Conservation (phyloP, 2,113 vertebrate genomes). For the Cochlearius cochlearius region DNA sequence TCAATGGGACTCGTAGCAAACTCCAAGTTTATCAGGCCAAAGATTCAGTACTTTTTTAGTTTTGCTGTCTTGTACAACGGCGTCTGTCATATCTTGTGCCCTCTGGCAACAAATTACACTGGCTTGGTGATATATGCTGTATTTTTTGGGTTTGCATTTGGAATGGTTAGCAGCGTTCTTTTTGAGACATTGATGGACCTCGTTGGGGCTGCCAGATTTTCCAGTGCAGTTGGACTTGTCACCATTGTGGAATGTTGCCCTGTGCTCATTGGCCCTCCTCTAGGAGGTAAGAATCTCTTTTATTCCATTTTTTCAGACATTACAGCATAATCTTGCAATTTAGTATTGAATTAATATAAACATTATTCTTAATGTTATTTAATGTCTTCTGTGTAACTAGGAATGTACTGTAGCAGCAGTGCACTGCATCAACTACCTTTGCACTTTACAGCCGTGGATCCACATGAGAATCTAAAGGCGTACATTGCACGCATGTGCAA, state of each 20-base stretch:
- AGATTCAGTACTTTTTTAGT: conserved; percentile 96
- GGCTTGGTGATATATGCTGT: conserved; percentile 89
- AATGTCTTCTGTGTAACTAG: neutral
- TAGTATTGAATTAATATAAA: neutral
- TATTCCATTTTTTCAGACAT: neutral
- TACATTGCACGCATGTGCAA: neutral
- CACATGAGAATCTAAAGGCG: neutral
- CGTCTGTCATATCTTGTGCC: conserved; percentile 89
- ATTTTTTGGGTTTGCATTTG: conserved; percentile 96
- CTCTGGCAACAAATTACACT: conserved; percentile 81
- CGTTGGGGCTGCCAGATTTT: conserved; percentile 90
- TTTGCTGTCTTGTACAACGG: conserved; percentile 92
- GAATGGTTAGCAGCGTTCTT: conserved; percentile 94
- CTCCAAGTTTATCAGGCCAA: conserved; percentile 85
- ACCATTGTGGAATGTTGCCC: conserved; percentile 93
- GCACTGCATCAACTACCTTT: neutral
- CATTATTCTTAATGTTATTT: neutral
- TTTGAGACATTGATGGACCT: conserved; percentile 97
- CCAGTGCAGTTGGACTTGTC: conserved; percentile 94
- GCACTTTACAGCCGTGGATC: neutral
- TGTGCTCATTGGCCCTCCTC: conserved; percentile 91
- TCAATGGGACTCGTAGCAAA: conserved; percentile 91
- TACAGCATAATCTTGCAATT: neutral
- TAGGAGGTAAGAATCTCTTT: conserved; percentile 84
- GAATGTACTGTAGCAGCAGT: neutral